Evolutionary conservation across 2,888 invertebrate species (phyloP), one percentile per base, ranked within the genome.

Genomic region (Onchidella celtica): DNA sequence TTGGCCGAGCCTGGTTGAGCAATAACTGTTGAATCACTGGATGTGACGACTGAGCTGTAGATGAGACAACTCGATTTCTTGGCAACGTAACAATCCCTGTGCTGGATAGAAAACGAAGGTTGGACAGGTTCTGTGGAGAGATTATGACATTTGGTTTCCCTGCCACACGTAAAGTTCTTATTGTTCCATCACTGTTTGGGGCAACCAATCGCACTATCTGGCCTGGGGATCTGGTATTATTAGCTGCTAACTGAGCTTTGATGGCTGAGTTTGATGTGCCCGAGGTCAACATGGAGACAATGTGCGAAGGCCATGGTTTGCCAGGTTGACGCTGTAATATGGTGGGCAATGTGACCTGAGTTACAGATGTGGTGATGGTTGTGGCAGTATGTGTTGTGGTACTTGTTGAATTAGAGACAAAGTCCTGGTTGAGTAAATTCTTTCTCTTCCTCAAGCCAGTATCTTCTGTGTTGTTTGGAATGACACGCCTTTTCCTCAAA

Each of bases 401-500:
- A 6, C 38, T 4, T 0, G 69, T 38, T 9, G 68, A 24, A 9
- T 38, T 6, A 34, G 74, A 59, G 24, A 34, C 14, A 24, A 59
- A 74, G 1, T 76, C 70, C 32, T 81, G 76, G 21, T 63, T 76
- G 2, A 38, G 68, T 24, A 79, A 27, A 55, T 80, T 80, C 61
- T 81, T 81, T 4, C 81, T 88, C 84, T 89, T 90, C 34, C 88
- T 87, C 24, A 86, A 78, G 9, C 86, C 81, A 61, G 87, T 87
- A 61, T 91, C 91, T 78, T 92, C 91, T 14, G 85, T 86, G 79
- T 91, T 91, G 81, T 90, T 90, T 32, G 91, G 91, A 74, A 92
- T 91, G 47, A 91, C 84, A 27, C 91, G 78, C 0, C 92, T 84
- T 74, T 92, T 92, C 47, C 92, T 79, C 21, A 91, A 81, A 14